phyloP scores from a whole-genome alignment of 2,888 invertebrate species.

The Epinotia nisella region DNA sequence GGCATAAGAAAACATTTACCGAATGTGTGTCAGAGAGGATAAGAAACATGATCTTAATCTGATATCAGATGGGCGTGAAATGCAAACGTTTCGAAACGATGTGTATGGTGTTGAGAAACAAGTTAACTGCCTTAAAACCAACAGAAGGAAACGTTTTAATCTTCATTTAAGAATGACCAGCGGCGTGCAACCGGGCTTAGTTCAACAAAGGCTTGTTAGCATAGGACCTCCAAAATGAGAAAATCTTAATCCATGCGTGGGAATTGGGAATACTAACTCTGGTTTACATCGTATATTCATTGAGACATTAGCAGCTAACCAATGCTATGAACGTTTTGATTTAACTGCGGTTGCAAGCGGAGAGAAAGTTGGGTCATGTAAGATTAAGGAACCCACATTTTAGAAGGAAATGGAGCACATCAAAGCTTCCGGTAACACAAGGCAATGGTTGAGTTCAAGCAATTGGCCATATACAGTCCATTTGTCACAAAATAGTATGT shows the following conservation, averaged over 20 bases:
- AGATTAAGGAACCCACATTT: slow-evolving; percentile 64
- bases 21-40: slow-evolving; percentile 27
- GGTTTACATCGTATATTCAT: slow-evolving; percentile 12
- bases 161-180: slow-evolving; percentile 47
- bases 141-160: slow-evolving; percentile 51
- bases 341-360: slow-evolving; percentile 52
- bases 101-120: slow-evolving; percentile 58
- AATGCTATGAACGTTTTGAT: slow-evolving; percentile 54
- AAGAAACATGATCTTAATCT: slow-evolving; percentile 57
- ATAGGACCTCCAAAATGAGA: slow-evolving; percentile 51
- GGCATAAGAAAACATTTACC: neutral
- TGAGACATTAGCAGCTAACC: slow-evolving; percentile 45
- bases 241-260: slow-evolving; percentile 48
- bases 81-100: slow-evolving; percentile 61
- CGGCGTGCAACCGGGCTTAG: slow-evolving; percentile 45
- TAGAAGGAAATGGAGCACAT: slow-evolving; percentile 69
- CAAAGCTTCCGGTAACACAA: slow-evolving; percentile 58
- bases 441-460: slow-evolving; percentile 43
- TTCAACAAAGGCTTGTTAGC: slow-evolving; percentile 51
- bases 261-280: slow-evolving; percentile 52
- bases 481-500: slow-evolving; percentile 40
- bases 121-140: slow-evolving; percentile 57
- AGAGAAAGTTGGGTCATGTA: slow-evolving; percentile 67
- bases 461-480: slow-evolving; percentile 40
- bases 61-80: slow-evolving; percentile 61